These are phyloP conservation scores for Tetramorium simillimum DNA, from an alignment of 1,140 invertebrate genomes.

Conservation along the genomic window DNA sequence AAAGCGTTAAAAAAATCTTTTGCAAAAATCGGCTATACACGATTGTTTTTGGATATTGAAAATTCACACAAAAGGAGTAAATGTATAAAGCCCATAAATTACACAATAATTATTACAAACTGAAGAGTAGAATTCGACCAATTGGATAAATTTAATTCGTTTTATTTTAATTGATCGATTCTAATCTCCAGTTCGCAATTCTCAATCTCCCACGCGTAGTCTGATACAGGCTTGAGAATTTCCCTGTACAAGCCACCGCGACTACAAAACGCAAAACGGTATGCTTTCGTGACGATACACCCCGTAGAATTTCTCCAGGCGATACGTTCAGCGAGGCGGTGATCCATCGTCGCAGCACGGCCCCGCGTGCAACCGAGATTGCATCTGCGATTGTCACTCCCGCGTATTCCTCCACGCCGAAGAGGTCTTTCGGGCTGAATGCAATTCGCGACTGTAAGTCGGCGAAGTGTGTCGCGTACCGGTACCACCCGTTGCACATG, in stretches of 20 bases:
- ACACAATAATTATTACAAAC: too few species aligned
- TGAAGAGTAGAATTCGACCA: too few species aligned
- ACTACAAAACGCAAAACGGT: not conserved
- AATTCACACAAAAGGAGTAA: not conserved
- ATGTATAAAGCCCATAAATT: too few species aligned
- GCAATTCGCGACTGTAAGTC: constrained; percentile 60
- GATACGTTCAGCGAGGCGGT: constrained; percentile 19
- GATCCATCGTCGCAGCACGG: constrained; percentile 35
- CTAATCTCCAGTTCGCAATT: too few species aligned
- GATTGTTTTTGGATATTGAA: not conserved
- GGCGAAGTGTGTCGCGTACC: constrained; percentile 69
- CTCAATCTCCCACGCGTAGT: too few species aligned
- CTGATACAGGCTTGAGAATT: not conserved
- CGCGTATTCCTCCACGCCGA: constrained; percentile 18
- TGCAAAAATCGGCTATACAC: not conserved
- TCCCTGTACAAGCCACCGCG: not conserved
- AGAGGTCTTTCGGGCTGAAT: constrained; percentile 53
- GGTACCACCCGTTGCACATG: constrained; percentile 60
- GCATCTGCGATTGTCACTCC: constrained; percentile 69
- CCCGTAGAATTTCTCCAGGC: constrained; percentile 13
- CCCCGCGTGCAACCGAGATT: constrained; percentile 47
- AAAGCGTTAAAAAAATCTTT: not conserved
- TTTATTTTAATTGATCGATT: too few species aligned
- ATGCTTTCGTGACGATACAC: not conserved
- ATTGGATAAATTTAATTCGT: too few species aligned